These are phyloP conservation scores for Taxidea taxus DNA, from an alignment of 2,113 vertebrate genomes.

Conservation along the genomic window DNA sequence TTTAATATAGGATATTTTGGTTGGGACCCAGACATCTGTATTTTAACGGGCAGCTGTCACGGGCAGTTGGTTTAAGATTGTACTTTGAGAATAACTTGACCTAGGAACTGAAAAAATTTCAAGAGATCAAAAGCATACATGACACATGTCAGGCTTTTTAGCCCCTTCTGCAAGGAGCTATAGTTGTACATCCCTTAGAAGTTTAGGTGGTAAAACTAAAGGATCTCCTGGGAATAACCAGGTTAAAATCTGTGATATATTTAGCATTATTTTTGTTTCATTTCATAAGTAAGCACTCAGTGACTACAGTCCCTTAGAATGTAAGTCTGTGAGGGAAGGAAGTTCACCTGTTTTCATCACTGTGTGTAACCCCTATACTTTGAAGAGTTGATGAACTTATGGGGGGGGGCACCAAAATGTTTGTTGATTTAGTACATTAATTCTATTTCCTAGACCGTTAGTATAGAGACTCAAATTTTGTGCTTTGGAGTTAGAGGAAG, in stretches of 20 bases:
- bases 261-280: neutral
- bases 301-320: neutral
- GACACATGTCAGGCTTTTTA: neutral
- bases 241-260: neutral
- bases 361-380: neutral
- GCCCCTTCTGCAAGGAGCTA: neutral
- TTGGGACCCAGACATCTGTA: neutral
- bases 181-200: neutral
- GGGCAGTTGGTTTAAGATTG: neutral
- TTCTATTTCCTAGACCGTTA: neutral
- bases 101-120: neutral
- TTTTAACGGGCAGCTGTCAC: neutral
- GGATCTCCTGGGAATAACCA: neutral
- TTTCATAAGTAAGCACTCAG: neutral
- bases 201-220: neutral
- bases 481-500: neutral
- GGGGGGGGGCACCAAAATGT: neutral
- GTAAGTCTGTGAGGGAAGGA: neutral
- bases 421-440: neutral
- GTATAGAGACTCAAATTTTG: neutral
- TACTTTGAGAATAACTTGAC: constrained; percentile 1
- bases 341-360: neutral
- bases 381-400: neutral
- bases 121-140: neutral
- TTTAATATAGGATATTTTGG: neutral